Evolutionary conservation across 2,888 invertebrate species (phyloP).

Genomic region (Trichopoda pennipes): DNA sequence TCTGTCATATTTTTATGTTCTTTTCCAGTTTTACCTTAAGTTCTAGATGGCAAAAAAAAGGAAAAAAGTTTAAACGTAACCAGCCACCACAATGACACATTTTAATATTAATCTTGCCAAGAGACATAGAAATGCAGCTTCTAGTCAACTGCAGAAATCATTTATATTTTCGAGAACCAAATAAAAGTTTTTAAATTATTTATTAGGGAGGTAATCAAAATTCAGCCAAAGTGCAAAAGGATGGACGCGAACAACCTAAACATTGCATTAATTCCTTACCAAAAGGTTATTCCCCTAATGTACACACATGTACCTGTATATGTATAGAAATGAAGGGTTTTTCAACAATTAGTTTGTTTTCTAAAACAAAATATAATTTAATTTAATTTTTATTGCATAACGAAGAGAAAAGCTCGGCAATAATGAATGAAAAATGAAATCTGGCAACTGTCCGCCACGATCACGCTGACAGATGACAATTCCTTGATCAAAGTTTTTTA

Average conservation of each 20-base stretch:
- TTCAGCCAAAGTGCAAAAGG: neutral
- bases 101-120: conserved; percentile 22
- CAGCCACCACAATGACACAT: neutral
- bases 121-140: conserved; percentile 49
- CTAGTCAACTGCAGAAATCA: conserved; percentile 22
- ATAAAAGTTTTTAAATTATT: neutral
- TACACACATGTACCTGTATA: no score
- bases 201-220: neutral
- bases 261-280: no score
- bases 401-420: no score
- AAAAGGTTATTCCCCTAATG: neutral
- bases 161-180: neutral
- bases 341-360: no score
- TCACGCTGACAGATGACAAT: no score
- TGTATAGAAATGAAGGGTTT: no score
- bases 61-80: conserved; percentile 9
- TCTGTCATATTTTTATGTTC: neutral
- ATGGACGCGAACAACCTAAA: no score
- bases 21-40: conserved; percentile 35
- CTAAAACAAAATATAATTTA: no score
- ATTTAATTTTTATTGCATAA: no score
- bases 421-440: no score
- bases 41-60: conserved; percentile 1
- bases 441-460: no score
- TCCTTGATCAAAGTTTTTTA: no score